Conservation (phyloP, 2,797 vertebrate genomes). For the Myotis findleyi region DNA sequence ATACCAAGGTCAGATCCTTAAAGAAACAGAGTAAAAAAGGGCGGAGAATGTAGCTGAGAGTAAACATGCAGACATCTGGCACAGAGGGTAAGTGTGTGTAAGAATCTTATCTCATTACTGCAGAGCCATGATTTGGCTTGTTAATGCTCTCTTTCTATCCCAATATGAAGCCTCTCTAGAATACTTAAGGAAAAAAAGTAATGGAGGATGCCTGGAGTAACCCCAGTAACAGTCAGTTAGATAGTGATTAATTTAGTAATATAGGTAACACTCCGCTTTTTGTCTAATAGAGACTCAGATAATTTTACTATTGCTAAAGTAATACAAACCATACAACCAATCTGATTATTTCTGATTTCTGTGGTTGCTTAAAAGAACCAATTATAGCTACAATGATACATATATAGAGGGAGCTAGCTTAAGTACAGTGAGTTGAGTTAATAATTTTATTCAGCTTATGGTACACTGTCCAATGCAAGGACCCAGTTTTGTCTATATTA, state of each 20-base stretch:
- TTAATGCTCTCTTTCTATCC: neutral
- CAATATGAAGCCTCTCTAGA: neutral
- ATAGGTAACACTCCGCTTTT: neutral
- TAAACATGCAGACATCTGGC: neutral
- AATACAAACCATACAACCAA: neutral
- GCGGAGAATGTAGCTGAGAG: neutral
- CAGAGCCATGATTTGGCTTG: neutral
- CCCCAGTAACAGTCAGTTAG: neutral
- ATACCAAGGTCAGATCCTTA: neutral
- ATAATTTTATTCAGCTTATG: neutral
- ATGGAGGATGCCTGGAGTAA: neutral
- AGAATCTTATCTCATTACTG: neutral
- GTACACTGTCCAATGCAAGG: neutral
- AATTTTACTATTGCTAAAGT: neutral
- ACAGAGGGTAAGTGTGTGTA: neutral
- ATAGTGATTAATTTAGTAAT: neutral
- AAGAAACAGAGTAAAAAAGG: constrained; percentile 22
- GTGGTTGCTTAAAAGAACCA: neutral
- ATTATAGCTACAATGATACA: neutral
- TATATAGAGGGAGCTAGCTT: neutral
- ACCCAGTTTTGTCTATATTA: neutral
- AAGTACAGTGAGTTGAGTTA: neutral
- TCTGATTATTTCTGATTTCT: neutral
- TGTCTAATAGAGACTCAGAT: neutral
- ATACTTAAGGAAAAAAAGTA: neutral